Evolutionary conservation across 2,888 invertebrate species (phyloP).

Genomic region (Sinelater perroti): DNA sequence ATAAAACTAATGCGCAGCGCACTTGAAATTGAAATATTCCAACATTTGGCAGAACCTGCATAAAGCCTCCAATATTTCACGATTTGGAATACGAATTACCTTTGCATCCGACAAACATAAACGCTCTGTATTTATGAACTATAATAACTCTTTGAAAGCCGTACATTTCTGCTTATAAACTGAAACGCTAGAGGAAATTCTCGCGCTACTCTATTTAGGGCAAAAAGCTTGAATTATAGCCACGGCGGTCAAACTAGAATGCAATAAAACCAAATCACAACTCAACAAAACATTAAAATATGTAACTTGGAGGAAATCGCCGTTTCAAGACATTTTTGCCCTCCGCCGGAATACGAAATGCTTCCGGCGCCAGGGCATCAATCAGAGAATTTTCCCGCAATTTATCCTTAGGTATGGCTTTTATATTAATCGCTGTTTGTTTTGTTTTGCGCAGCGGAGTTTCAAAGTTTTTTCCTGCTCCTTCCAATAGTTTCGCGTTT

Average conservation of each 20-base stretch:
- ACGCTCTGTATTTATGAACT: slow-evolving; percentile 9
- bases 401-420: slow-evolving; percentile 6
- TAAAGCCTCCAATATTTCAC: slow-evolving; percentile 6
- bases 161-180: slow-evolving; percentile 10
- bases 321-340: background rate
- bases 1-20: slow-evolving; percentile 10
- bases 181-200: slow-evolving; percentile 4
- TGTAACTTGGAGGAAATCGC: slow-evolving; percentile 10
- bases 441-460: background rate
- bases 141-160: slow-evolving; percentile 4
- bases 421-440: slow-evolving; percentile 15
- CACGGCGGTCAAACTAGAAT: background rate
- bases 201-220: slow-evolving; percentile 7
- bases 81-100: slow-evolving; percentile 13
- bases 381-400: slow-evolving; percentile 10
- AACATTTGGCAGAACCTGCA: slow-evolving; percentile 4
- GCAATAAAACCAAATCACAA: slow-evolving; percentile 11
- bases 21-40: slow-evolving; percentile 16
- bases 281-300: slow-evolving; percentile 14
- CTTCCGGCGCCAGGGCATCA: slow-evolving; percentile 9
- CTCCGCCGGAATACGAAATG: background rate
- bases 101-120: slow-evolving; percentile 11
- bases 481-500: background rate
- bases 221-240: slow-evolving; percentile 5
- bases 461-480: slow-evolving; percentile 2